Evolutionary conservation across 2,888 invertebrate species (phyloP).

Genomic region (Tetheella fluctuosa): DNA sequence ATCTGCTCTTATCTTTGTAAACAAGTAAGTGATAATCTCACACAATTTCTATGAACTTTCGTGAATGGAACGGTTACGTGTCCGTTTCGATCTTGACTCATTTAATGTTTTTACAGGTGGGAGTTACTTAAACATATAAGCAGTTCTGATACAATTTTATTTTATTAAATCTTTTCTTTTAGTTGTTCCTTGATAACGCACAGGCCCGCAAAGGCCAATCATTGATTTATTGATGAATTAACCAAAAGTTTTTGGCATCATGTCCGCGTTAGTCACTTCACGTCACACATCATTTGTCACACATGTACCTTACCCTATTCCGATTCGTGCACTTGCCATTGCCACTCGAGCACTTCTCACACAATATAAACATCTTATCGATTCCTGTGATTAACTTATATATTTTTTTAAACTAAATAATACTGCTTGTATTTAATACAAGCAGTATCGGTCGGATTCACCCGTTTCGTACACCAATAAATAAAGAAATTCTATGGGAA

Average conservation of each 20-base stretch:
- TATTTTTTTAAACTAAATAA: too few relatives aligned
- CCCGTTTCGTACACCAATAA: too few relatives aligned
- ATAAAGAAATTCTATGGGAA: too few relatives aligned
- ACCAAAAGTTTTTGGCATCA: constrained; percentile 5
- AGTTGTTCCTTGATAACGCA: constrained; percentile 1
- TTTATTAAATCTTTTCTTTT: background rate
- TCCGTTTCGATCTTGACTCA: constrained; percentile 31
- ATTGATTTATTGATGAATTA: constrained; percentile 1
- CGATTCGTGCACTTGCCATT: background rate
- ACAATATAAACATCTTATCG: too few relatives aligned
- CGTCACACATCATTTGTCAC: background rate
- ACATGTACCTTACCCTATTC: background rate
- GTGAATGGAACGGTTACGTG: constrained; percentile 19
- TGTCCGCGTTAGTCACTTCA: constrained; percentile 8
- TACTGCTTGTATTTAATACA: too few relatives aligned
- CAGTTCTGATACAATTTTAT: background rate
- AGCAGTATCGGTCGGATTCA: too few relatives aligned
- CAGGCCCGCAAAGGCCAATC: constrained; percentile 1
- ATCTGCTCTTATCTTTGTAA: background rate
- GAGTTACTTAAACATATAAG: constrained; percentile 21
- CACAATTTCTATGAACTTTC: constrained; percentile 15
- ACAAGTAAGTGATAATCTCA: background rate
- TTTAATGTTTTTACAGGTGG: constrained; percentile 37
- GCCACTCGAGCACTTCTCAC: too few relatives aligned
- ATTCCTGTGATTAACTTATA: too few relatives aligned